Percentiles rank a stretch among this genome's conserved stretches.
Conservation (phyloP, 2,797 vertebrate species). For the Catostomus latipinnis region DNA sequence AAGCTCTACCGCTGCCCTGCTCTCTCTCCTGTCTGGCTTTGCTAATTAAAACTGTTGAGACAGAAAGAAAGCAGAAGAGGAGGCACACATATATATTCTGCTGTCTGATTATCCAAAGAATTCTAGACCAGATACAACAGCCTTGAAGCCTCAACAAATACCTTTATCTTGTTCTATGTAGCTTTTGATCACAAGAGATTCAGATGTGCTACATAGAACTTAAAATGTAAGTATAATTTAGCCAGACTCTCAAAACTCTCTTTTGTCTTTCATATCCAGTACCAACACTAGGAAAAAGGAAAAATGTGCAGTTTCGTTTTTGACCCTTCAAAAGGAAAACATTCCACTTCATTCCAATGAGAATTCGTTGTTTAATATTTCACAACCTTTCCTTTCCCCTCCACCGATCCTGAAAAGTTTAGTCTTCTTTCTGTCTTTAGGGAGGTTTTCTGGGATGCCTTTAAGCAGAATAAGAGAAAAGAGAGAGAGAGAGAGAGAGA, state of each 20-base stretch:
- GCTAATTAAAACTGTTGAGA: constrained; percentile 85
- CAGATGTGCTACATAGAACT: not conserved
- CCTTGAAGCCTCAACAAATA: constrained; percentile 7
- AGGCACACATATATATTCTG: constrained; percentile 18
- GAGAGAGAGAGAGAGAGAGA: not conserved
- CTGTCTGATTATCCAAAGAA: constrained; percentile 42
- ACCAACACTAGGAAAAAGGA: no score
- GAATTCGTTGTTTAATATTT: constrained; percentile 78
- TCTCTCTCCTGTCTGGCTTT: constrained; percentile 73
- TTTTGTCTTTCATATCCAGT: not conserved
- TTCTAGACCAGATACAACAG: constrained; percentile 27
- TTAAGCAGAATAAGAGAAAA: constrained; percentile 28
- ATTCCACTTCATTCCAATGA: constrained; percentile 73
- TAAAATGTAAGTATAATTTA: constrained; percentile 1
- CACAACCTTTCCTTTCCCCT: constrained; percentile 75
- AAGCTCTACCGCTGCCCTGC: constrained; percentile 14
- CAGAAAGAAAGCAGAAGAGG: constrained; percentile 81
- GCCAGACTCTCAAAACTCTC: not conserved
- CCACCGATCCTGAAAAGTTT: constrained; percentile 79
- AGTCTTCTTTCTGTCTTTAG: constrained; percentile 76
- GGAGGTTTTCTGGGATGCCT: constrained; percentile 63
- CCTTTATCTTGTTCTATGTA: not conserved
- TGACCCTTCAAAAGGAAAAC: constrained; percentile 73
- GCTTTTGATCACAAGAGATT: constrained; percentile 23
- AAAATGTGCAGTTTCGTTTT: no score